These are phyloP conservation scores for Escarpia spicata DNA, from an alignment of 2,888 invertebrate species.

Conservation along the genomic window DNA sequence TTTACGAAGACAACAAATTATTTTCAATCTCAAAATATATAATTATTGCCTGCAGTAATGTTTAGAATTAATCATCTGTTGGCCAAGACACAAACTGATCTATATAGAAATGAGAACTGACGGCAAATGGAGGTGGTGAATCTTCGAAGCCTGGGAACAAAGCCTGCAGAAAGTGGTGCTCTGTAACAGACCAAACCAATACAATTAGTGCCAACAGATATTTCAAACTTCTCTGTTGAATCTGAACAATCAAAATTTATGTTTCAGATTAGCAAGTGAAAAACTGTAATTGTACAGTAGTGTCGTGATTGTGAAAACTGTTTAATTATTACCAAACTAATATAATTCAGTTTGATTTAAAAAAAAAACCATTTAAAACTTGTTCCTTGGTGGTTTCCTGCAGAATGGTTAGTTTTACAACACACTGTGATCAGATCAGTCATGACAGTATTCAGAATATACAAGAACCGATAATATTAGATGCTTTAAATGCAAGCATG, in stretches of 20 bases:
- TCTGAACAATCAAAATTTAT: background rate
- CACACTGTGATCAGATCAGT: background rate
- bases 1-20: background rate
- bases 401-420: background rate
- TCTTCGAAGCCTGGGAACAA: conserved; percentile 93
- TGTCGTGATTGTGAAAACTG: background rate
- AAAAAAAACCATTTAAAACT: background rate
- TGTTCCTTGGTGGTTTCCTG: background rate
- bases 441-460: background rate
- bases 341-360: background rate
- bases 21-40: background rate
- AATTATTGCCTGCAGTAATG: background rate
- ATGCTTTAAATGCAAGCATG: background rate
- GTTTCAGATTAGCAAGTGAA: background rate
- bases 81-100: no score
- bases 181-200: conserved; percentile 58
- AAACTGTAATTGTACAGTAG: background rate
- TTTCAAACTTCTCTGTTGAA: background rate
- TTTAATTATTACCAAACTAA: no score
- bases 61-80: background rate
- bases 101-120: conserved; percentile 47
- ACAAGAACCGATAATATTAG: background rate
- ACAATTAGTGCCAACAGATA: background rate
- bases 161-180: conserved; percentile 80
- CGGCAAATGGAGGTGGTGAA: conserved; percentile 83